phyloP scores from a whole-genome alignment of 2,888 invertebrate genomes.

The Liposcelis brunnea region DNA sequence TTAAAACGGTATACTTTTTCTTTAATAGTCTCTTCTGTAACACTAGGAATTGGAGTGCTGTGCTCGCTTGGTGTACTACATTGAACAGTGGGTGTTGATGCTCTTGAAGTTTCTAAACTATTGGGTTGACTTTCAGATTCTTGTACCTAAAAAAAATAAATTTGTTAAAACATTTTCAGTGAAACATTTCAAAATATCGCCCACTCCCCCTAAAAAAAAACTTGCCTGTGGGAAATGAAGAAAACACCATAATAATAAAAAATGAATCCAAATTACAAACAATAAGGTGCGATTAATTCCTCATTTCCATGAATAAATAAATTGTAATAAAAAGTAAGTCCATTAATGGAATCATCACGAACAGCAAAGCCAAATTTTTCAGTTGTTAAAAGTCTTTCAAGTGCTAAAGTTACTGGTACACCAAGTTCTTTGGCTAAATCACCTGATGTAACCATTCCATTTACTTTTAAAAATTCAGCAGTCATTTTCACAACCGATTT shows the following conservation, averaged over 20 bases:
- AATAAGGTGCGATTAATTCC: conserved; percentile 1
- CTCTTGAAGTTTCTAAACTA: too few relatives aligned
- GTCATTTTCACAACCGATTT: conserved; percentile 50
- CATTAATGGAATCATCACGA: conserved; percentile 90
- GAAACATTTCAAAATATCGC: too few relatives aligned
- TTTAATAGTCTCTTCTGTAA: conserved; percentile 17
- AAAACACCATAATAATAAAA: too few relatives aligned
- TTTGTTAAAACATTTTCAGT: too few relatives aligned
- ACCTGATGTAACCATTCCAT: conserved; percentile 31
- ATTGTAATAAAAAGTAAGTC: conserved; percentile 87
- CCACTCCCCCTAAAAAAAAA: too few relatives aligned
- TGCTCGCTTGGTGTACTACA: too few relatives aligned
- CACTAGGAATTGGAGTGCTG: too few relatives aligned
- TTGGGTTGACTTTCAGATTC: too few relatives aligned
- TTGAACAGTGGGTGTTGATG: too few relatives aligned
- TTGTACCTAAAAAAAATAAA: too few relatives aligned
- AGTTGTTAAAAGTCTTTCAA: conserved; percentile 71
- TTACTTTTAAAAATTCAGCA: conserved; percentile 36
- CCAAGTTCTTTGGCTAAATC: conserved; percentile 70
- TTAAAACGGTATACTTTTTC: conserved; percentile 25
- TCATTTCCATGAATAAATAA: conserved; percentile 37
- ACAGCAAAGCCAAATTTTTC: conserved; percentile 78
- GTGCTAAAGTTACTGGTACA: conserved; percentile 75
- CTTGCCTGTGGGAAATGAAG: too few relatives aligned
- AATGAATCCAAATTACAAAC: too few relatives aligned